Conservation (phyloP, 2,797 vertebrate species). For the Chrysocyon brachyurus region DNA sequence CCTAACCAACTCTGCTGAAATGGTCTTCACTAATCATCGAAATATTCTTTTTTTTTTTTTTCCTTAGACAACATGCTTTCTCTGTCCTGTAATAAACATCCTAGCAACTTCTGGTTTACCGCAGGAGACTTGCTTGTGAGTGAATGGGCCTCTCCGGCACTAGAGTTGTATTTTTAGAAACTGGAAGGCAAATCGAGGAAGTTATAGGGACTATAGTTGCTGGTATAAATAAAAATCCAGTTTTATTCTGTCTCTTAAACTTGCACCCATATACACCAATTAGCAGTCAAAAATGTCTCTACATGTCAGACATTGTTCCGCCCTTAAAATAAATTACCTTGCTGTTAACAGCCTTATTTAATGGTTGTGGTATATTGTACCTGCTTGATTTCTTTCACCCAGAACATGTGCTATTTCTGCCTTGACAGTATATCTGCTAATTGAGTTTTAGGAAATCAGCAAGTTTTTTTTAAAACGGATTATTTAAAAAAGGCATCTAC, state of each 20-base stretch:
- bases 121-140: neutral
- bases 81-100: neutral
- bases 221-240: slow-evolving; percentile 50
- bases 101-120: neutral
- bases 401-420: slow-evolving; percentile 62
- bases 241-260: slow-evolving; percentile 52
- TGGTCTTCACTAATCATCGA: neutral
- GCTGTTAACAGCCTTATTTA: slow-evolving; percentile 64
- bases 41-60: neutral
- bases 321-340: slow-evolving; percentile 69
- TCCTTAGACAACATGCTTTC: neutral
- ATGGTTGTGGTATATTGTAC: neutral
- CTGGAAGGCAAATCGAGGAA: neutral
- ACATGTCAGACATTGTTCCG: neutral
- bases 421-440: slow-evolving; percentile 65
- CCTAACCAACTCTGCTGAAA: neutral
- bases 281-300: slow-evolving; percentile 54
- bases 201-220: neutral
- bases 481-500: slow-evolving; percentile 67
- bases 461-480: slow-evolving; percentile 66
- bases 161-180: slow-evolving; percentile 43
- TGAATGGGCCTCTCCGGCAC: neutral
- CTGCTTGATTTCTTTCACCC: slow-evolving; percentile 65
- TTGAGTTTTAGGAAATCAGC: slow-evolving; percentile 76
- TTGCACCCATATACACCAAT: neutral